phyloP scores from a whole-genome alignment of 92 coral and sea anemone species.

The Phenganax marumi region DNA sequence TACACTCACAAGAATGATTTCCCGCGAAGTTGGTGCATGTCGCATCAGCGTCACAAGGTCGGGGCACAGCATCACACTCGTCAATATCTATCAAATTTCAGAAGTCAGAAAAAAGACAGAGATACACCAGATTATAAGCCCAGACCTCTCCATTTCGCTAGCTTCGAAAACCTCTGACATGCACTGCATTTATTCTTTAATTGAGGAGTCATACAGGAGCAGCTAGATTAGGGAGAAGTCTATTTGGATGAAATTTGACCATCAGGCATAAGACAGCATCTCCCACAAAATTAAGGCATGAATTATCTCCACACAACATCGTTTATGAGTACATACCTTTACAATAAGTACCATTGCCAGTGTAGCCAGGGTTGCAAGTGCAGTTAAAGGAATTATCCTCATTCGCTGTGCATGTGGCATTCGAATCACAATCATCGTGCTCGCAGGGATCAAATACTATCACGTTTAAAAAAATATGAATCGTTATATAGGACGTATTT shows the following conservation, averaged over 20 bases:
- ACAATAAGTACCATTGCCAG: constrained; percentile 46
- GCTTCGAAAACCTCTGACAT: too few species aligned
- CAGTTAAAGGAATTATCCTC: constrained; percentile 40
- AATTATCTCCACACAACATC: too few species aligned
- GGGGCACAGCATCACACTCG: background rate
- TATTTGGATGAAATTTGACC: too few species aligned
- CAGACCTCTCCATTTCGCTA: too few species aligned
- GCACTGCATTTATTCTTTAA: too few species aligned
- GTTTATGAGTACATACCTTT: constrained; percentile 17
- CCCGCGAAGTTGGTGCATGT: constrained; percentile 3
- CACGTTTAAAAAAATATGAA: too few species aligned
- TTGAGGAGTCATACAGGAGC: too few species aligned
- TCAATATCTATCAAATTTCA: background rate
- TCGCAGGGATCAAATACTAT: constrained; percentile 25
- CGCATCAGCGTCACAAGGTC: background rate
- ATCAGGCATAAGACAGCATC: too few species aligned
- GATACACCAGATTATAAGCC: too few species aligned
- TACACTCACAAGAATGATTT: constrained; percentile 13
- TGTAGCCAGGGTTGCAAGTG: constrained; percentile 43
- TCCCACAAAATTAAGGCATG: too few species aligned
- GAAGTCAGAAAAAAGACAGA: background rate
- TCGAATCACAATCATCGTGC: constrained; percentile 18
- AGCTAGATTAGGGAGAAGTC: too few species aligned
- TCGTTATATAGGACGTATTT: too few species aligned
- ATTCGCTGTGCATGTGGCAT: constrained; percentile 14